phyloP scores from a whole-genome alignment of 2,797 vertebrate species.

The Arrhamphus sclerolepis region DNA sequence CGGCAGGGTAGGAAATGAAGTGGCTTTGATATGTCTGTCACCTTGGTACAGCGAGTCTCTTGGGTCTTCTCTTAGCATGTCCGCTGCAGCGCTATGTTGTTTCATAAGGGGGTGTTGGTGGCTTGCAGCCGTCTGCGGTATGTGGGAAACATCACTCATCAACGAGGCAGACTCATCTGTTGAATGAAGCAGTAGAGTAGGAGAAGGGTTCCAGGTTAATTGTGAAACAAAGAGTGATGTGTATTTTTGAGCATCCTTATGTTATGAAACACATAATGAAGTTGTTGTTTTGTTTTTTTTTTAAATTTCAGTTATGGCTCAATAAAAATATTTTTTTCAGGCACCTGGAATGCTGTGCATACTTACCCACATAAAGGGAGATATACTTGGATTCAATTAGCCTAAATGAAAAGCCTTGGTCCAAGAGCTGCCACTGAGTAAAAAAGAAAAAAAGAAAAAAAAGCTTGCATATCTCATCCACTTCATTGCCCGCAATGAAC shows the following conservation, averaged over 20 bases:
- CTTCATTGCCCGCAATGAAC: conserved; percentile 3
- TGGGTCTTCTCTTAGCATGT: conserved; percentile 88
- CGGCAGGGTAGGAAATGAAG: conserved; percentile 11
- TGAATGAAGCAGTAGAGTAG: background rate
- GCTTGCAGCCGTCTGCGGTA: conserved; percentile 89
- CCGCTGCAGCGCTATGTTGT: conserved; percentile 57
- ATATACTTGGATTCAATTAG: conserved; percentile 86
- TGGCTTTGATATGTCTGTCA: conserved; percentile 58
- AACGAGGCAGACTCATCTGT: conserved; percentile 86
- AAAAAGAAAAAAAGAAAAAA: conserved; percentile 52
- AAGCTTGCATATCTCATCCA: conserved; percentile 1
- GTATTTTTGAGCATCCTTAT: conserved; percentile 2
- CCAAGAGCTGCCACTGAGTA: conserved; percentile 87
- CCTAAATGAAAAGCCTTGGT: conserved; percentile 77
- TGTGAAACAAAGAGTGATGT: conserved; percentile 11
- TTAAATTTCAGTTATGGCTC: too few species aligned
- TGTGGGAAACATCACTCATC: conserved; percentile 86
- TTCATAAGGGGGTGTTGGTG: conserved; percentile 33
- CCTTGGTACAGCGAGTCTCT: conserved; percentile 87
- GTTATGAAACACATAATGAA: background rate
- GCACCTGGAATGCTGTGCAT: conserved; percentile 1
- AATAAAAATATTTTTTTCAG: too few species aligned
- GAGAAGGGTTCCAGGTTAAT: background rate
- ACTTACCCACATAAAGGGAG: conserved; percentile 93
- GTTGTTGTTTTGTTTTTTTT: too few species aligned